phyloP scores from a whole-genome alignment of 1,140 invertebrate genomes.

The Eulimnadia texana region DNA sequence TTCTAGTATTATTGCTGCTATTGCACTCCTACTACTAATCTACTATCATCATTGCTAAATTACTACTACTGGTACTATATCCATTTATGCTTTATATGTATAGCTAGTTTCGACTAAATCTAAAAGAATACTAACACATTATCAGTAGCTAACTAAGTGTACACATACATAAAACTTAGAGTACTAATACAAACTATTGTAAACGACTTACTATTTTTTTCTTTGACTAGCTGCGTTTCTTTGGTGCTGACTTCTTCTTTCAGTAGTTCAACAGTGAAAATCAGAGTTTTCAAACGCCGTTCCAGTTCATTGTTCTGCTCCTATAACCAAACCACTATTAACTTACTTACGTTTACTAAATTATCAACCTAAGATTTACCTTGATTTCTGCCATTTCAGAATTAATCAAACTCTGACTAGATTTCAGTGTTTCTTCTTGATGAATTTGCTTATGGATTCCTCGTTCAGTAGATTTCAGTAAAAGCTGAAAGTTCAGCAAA shows the following conservation, averaged over 20 bases:
- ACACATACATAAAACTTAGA: too few relatives aligned
- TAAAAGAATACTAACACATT: too few relatives aligned
- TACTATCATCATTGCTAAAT: too few relatives aligned
- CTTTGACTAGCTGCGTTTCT: slow-evolving; percentile 2
- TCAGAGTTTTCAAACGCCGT: slow-evolving; percentile 11
- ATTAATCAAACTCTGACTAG: neutral
- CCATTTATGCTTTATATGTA: too few relatives aligned
- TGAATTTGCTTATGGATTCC: neutral
- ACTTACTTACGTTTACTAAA: too few relatives aligned
- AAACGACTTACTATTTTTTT: slow-evolving; percentile 3
- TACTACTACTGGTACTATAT: too few relatives aligned
- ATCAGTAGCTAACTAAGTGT: too few relatives aligned
- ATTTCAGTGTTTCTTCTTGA: neutral
- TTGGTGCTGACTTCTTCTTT: slow-evolving; percentile 11
- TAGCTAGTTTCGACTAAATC: too few relatives aligned
- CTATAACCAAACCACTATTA: too few relatives aligned
- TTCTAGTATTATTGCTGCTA: too few relatives aligned
- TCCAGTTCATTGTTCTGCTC: slow-evolving; percentile 11
- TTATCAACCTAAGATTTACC: neutral
- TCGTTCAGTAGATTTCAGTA: neutral
- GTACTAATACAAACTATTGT: neutral
- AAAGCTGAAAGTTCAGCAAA: too few relatives aligned
- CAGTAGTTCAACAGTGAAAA: slow-evolving; percentile 8
- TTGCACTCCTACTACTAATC: too few relatives aligned
- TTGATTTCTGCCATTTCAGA: neutral